phyloP scores from a whole-genome alignment of 1,140 invertebrate species.

The Adoxophyes honmai region DNA sequence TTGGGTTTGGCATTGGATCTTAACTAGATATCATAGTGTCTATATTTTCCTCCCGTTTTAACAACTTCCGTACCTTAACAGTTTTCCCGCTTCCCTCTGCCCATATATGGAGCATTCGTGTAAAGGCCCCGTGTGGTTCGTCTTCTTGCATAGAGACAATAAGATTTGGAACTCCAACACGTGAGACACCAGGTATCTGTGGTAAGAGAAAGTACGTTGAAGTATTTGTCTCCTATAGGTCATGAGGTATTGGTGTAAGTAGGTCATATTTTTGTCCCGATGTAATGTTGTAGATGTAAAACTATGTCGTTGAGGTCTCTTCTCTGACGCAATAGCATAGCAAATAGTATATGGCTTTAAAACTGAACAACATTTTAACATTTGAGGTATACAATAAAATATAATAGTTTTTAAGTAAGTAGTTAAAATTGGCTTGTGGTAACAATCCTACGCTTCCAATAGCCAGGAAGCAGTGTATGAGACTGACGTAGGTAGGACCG shows the following conservation, averaged over 20 bases:
- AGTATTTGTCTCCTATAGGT: not conserved
- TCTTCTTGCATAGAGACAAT: slow-evolving; percentile 78
- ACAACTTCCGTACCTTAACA: slow-evolving; percentile 46
- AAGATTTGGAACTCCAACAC: slow-evolving; percentile 85
- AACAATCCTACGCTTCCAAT: too few relatives aligned
- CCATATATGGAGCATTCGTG: slow-evolving; percentile 61
- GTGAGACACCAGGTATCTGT: slow-evolving; percentile 82
- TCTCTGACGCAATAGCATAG: too few relatives aligned
- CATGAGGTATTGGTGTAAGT: not conserved
- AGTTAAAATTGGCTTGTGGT: too few relatives aligned
- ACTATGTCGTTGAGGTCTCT: too few relatives aligned
- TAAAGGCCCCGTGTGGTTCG: slow-evolving; percentile 66
- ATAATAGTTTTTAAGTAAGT: too few relatives aligned
- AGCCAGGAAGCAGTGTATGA: too few relatives aligned
- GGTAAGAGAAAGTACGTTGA: slow-evolving; percentile 25
- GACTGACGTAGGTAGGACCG: too few relatives aligned
- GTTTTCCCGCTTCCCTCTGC: slow-evolving; percentile 62
- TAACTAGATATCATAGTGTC: not conserved
- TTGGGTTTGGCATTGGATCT: too few relatives aligned
- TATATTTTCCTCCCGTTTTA: not conserved
- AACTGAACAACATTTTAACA: too few relatives aligned
- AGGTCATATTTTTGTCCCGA: not conserved
- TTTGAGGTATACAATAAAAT: too few relatives aligned
- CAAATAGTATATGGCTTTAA: too few relatives aligned
- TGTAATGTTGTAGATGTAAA: too few relatives aligned